These are phyloP conservation scores for Abrostola triplasia DNA, from an alignment of 2,888 invertebrate genomes.

Conservation along the genomic window DNA sequence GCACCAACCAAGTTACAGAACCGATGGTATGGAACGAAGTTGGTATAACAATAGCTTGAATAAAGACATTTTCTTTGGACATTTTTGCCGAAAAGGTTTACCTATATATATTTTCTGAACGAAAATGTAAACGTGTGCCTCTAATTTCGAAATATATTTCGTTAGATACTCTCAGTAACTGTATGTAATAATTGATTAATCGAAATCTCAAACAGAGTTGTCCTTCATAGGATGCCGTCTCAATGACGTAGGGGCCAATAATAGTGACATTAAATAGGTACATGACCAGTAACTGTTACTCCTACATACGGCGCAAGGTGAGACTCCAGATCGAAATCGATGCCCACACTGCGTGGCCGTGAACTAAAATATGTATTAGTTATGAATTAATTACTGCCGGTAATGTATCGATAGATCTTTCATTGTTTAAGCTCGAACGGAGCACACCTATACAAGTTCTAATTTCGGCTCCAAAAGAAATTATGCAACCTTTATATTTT, in stretches of 20 bases:
- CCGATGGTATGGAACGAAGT: no score
- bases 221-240: neutral
- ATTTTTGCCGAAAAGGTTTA: neutral
- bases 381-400: slow-evolving; percentile 49
- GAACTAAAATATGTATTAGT: slow-evolving; percentile 47
- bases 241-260: neutral
- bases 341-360: slow-evolving; percentile 49
- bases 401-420: slow-evolving; percentile 42
- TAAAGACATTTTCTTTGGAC: no score
- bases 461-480: no score
- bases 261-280: slow-evolving; percentile 12
- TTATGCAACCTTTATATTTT: no score
- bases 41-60: no score
- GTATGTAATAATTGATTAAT: no score
- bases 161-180: no score
- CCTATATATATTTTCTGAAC: no score
- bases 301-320: slow-evolving; percentile 51
- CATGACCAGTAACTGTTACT: slow-evolving; percentile 40
- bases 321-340: slow-evolving; percentile 49
- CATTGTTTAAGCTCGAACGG: slow-evolving; percentile 18
- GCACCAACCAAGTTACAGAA: no score
- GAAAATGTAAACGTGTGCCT: no score
- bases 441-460: neutral
- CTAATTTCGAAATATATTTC: no score
- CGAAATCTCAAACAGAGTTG: no score